These are phyloP conservation scores for Oscheius sp. DNA, from an alignment of 2,888 invertebrate species.

Conservation along the genomic window DNA sequence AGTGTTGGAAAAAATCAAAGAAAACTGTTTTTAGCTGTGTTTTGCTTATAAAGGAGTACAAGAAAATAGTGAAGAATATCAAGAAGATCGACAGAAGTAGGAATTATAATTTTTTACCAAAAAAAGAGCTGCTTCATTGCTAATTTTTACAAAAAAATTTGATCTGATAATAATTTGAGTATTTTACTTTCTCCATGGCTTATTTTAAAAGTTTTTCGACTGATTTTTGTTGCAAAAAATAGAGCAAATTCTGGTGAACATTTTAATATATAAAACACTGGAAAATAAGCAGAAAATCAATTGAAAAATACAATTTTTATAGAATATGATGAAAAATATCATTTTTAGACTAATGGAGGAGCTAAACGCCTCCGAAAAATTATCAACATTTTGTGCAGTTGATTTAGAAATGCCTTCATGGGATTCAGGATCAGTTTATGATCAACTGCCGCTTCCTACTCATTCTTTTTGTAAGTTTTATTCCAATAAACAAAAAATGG, in stretches of 20 bases:
- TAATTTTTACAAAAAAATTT: too few species aligned
- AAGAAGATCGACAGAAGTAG: slow-evolving; percentile 13
- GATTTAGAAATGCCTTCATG: slow-evolving; percentile 20
- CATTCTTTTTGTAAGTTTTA: slow-evolving; percentile 5
- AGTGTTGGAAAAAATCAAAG: neutral
- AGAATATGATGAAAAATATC: too few species aligned
- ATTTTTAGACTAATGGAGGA: slow-evolving; percentile 15
- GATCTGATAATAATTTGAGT: too few species aligned
- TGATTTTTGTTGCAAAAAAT: too few species aligned
- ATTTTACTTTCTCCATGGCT: too few species aligned
- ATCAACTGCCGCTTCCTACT: slow-evolving; percentile 6
- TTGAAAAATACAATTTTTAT: too few species aligned
- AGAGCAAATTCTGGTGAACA: too few species aligned
- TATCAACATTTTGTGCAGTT: neutral
- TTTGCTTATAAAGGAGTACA: slow-evolving; percentile 25
- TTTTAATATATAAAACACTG: too few species aligned
- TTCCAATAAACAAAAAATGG: neutral
- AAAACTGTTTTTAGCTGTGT: neutral
- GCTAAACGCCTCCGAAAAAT: slow-evolving; percentile 4
- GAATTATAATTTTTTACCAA: neutral
- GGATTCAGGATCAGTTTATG: neutral
- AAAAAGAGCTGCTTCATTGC: too few species aligned
- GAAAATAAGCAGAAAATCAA: too few species aligned
- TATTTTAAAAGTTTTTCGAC: too few species aligned
- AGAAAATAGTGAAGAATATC: slow-evolving; percentile 30